Conservation (phyloP, 92 coral and sea anemone genomes). For the Zoanthus sociatus region DNA sequence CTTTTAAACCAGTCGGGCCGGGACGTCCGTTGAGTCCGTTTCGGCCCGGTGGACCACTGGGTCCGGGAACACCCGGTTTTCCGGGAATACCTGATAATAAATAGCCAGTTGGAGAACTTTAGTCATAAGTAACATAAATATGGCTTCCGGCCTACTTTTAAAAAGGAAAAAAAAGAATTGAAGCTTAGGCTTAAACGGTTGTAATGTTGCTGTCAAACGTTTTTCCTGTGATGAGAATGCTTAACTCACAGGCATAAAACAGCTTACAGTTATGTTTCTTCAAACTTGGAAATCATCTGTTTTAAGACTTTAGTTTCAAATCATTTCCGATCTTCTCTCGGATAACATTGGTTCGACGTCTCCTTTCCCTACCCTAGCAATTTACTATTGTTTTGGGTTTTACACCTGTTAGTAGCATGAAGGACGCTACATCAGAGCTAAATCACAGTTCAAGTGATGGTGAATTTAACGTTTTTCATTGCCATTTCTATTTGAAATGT, state of each 20-base stretch:
- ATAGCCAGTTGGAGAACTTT: background rate
- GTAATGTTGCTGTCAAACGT: background rate
- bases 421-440: no score
- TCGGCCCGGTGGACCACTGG: constrained; percentile 88
- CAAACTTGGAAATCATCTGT: background rate
- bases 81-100: constrained; percentile 77
- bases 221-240: background rate
- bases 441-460: no score
- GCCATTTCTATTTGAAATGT: no score
- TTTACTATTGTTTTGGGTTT: no score
- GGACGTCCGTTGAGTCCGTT: constrained; percentile 86
- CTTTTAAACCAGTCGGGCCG: constrained; percentile 73
- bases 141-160: background rate
- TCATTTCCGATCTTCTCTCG: background rate
- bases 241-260: background rate
- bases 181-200: background rate
- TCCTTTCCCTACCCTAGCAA: no score
- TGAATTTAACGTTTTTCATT: no score
- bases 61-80: constrained; percentile 80
- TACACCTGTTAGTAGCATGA: no score
- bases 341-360: no score
- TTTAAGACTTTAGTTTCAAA: background rate
- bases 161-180: background rate
- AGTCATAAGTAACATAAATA: background rate
- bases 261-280: background rate